Evolutionary conservation across 2,797 vertebrate species (phyloP).

Genomic region (Silurus lanzhouensis): DNA sequence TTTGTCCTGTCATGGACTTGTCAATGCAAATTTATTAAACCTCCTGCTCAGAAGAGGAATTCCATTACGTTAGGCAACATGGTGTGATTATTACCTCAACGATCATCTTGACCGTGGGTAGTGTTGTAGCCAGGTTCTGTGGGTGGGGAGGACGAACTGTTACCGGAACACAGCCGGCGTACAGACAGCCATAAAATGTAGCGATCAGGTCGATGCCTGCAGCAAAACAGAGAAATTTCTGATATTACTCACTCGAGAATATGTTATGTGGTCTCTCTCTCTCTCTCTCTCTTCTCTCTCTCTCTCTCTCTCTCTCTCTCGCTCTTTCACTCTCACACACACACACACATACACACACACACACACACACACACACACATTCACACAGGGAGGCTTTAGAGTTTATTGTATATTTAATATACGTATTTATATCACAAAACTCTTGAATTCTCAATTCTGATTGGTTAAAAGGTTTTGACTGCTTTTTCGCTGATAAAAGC

Average conservation of each 20-base stretch:
- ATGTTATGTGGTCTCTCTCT: not conserved
- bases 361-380: not conserved
- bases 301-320: too few species aligned
- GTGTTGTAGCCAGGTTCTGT: constrained; percentile 91
- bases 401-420: not conserved
- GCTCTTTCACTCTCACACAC: not conserved
- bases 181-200: constrained; percentile 95
- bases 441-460: not conserved
- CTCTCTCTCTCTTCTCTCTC: too few species aligned
- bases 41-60: too few species aligned
- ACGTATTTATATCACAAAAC: not conserved
- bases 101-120: constrained; percentile 98
- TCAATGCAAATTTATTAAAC: too few species aligned
- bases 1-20: not conserved
- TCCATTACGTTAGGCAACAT: not conserved
- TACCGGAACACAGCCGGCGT: constrained; percentile 91
- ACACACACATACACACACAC: not conserved
- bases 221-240: constrained; percentile 34
- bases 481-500: not conserved
- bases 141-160: constrained; percentile 94
- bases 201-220: constrained; percentile 93
- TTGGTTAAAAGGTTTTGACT: not conserved
- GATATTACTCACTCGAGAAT: not conserved
- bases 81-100: constrained; percentile 82
- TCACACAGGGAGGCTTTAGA: not conserved